These are phyloP conservation scores for Cecropterus lyciades DNA, from an alignment of 1,140 invertebrate genomes.

Conservation along the genomic window DNA sequence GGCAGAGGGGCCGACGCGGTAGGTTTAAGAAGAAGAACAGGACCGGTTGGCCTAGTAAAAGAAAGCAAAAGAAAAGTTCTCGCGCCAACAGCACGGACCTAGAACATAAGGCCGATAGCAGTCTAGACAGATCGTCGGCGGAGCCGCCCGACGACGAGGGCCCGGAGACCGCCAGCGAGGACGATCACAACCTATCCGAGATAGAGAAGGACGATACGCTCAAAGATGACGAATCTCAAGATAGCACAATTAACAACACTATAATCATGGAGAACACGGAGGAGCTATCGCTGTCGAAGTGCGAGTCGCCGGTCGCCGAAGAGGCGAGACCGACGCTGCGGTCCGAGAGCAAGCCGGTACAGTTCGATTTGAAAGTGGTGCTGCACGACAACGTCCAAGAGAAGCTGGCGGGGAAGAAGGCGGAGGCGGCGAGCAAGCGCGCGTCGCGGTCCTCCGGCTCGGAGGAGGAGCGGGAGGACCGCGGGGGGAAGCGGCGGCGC, in stretches of 20 bases:
- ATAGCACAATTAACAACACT: constrained; percentile 16
- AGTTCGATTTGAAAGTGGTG: constrained; percentile 42
- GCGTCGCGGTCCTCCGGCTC: constrained; percentile 49
- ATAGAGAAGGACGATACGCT: constrained; percentile 54
- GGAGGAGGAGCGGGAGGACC: constrained; percentile 61
- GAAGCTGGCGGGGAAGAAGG: constrained; percentile 40
- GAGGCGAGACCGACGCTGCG: constrained; percentile 13
- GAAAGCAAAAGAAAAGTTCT: constrained; percentile 65
- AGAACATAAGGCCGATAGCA: constrained; percentile 57
- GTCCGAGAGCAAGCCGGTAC: constrained; percentile 33
- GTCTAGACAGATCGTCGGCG: constrained; percentile 59
- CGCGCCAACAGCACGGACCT: constrained; percentile 58
- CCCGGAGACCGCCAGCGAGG: constrained; percentile 55
- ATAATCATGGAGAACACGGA: constrained; percentile 26
- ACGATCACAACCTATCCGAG: constrained; percentile 57
- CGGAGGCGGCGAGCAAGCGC: constrained; percentile 32
- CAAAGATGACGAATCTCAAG: constrained; percentile 42
- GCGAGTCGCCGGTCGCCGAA: constrained; percentile 14
- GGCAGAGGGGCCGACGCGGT: constrained; percentile 51
- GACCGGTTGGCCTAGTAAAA: constrained; percentile 82
- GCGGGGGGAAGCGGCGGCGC: constrained; percentile 33
- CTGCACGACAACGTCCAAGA: constrained; percentile 40
- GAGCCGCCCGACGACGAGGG: constrained; percentile 60
- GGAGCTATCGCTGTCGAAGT: constrained; percentile 11
- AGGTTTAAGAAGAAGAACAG: constrained; percentile 82